Evolutionary conservation across 2,888 invertebrate genomes (phyloP), one percentile per base, ranked within the genome.

Genomic region (Resseliella maxima): DNA sequence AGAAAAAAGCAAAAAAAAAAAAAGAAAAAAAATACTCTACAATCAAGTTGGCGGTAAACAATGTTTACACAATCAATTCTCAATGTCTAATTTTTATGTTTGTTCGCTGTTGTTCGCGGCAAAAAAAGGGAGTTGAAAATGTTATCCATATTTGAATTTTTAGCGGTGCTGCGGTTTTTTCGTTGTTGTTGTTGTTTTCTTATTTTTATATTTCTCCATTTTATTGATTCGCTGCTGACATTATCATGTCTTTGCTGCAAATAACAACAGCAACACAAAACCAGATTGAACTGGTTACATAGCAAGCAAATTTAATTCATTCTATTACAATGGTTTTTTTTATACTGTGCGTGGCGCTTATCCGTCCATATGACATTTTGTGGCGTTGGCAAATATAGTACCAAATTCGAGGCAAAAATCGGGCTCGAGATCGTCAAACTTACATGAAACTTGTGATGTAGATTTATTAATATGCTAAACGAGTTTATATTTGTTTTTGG

Each of bases 401-500:
- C n/a, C n/a, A n/a, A n/a, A n/a, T n/a, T n/a, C n/a, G n/a, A n/a
- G n/a, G n/a, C n/a, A n/a, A n/a, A n/a, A n/a, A n/a, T n/a, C n/a
- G n/a, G n/a, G 50, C 18, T 21, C 59, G 59, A 59, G 59, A 72
- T 72, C 5, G n/a, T 12, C 10, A 50, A 50, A 18, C 50, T 50
- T 50, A n/a, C n/a, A n/a, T n/a, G n/a, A n/a, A n/a, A n/a, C n/a
- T n/a, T n/a, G n/a, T n/a, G n/a, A 18, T 18, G 50, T 18, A 18
- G 72, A 72, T 72, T 72, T 15, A 72, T 72, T 72, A 31, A 35
- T 35, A 72, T 15, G 31, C n/a, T 35, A 72, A 72, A 72, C 72
- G 72, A 72, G 72, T 72, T n/a, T n/a, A n/a, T n/a, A n/a, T n/a
- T n/a, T n/a, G n/a, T n/a, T 72, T 59, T 59, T 72, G 72, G 31